Base-by-base conservation (phyloP, 2,888 invertebrate genomes). In the Drosophila atripex region DNA sequence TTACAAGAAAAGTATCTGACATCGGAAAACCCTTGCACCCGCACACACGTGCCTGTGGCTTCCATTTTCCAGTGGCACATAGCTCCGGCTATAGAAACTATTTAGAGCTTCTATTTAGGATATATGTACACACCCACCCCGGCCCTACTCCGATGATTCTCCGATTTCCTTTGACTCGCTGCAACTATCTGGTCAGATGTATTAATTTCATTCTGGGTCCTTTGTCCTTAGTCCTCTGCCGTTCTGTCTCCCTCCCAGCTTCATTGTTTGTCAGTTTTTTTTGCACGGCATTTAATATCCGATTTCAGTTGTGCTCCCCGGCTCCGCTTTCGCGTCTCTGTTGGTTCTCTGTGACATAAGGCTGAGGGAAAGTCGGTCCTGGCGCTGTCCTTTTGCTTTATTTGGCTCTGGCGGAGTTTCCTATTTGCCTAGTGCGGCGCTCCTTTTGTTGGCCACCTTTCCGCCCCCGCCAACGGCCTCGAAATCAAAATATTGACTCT, bases 331-430 rank as follows among this genome's bases (percentile, higher is more conserved):
- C 28, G 23, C 25, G 12, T 50, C 45, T 69, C 51, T 77, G 80
- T 83, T 80, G 79, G 80, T 84, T 80, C 84, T 77, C 77, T 86
- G 77, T 86, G 84, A 86, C 80, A 84, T 86, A 86, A 80, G 77
- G 86, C 52, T 16, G 65, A 43, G 55, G 63, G 63, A 64, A 64
- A 64, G 51, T 38, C 51, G 43, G 49, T 9, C 21, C 25, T 41
- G 23, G n/a, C 23, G 9, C 23, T 63, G 61, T 63, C 63, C 47
- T 32, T 14, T 45, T 61, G 43, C 55, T 70, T 71, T 85, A 60
- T 71, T 69, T 64, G 69, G 39, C 63, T 52, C 59, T 52, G 73
- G 52, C 71, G 74, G 77, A 80, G 80, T 84, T 82, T 84, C 74
- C 80, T 82, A 86, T 82, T 82, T 86, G 56, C 59, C 71, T 69